Base-by-base conservation (phyloP, 2,113 vertebrate species). In the Phyllostomus discolor region DNA sequence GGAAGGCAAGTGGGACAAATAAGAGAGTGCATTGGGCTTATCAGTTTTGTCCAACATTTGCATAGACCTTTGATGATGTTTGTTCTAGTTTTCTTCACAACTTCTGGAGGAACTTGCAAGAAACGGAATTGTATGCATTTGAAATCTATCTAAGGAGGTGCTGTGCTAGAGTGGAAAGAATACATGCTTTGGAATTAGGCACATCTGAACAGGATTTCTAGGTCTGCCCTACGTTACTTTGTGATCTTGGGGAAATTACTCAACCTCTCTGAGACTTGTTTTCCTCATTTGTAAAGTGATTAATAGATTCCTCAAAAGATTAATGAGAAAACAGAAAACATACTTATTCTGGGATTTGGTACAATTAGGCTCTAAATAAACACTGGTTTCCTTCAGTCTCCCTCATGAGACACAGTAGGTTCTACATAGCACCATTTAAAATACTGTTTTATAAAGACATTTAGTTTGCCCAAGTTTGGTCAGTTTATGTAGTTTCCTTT, bases 181-280 rank as follows among this genome's bases (percentile, higher is more conserved):
- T 54, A 43, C 16, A 22, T 72, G 19, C 20, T 91, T 64, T 88
- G 43, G 64, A 83, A 69, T 79, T 85, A 48, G 67, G 26, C 14
- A n/a, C 12, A 75, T 69, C 62, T 90, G 69, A 83, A 41, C 24
- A 70, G 24, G 20, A 38, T 87, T 93, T n/a, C 38, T 54, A 84
- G 46, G 52, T 75, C 54, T 88, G 35, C 46, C 38, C n/a, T 86
- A 28, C 16, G 26, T 83, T 72, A 52, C 72, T 89, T 17, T 88
- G 43, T 88, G 66, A 94, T 79, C 48, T 79, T 93, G 69, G 70
- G 26, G 50, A 96, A 91, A 72, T 94, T 31, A 54, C 8, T 64
- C 66, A 90, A 57, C 20, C 24, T 78, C 35, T 94, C 31, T 69
- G 28, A 67, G n/a, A 59, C 64, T 91, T 41, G 28, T 50, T 93